These are phyloP conservation scores for Trachythela sp. DNA, from an alignment of 64 coral and sea anemone genomes.

Conservation along the genomic window DNA sequence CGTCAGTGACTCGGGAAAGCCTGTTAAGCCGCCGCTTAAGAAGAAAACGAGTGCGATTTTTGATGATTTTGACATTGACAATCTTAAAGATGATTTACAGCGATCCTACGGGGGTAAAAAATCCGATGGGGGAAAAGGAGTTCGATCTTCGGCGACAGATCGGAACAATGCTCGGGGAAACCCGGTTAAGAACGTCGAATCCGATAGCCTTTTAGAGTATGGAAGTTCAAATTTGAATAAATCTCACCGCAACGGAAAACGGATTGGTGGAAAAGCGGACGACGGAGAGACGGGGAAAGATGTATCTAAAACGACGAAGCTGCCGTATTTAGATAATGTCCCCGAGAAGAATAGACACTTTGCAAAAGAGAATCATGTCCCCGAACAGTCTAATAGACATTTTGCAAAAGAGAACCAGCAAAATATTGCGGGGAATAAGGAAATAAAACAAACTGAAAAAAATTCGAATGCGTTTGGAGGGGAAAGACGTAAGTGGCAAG, in stretches of 20 bases:
- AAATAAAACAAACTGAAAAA: background rate
- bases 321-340: background rate
- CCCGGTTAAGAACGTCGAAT: slow-evolving; percentile 13
- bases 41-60: background rate
- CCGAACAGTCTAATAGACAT: background rate
- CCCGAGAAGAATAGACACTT: background rate
- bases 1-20: background rate
- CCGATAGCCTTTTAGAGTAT: slow-evolving; percentile 13
- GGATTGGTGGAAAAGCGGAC: background rate
- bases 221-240: background rate
- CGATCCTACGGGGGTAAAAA: background rate
- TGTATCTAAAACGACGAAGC: background rate
- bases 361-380: background rate
- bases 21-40: background rate
- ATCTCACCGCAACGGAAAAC: background rate
- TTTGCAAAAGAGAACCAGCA: background rate
- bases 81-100: background rate
- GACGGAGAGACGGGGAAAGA: background rate
- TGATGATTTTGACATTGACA: background rate
- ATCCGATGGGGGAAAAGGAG: background rate
- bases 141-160: background rate
- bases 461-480: background rate
- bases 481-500: background rate
- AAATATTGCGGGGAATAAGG: background rate
- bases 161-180: background rate